Evolutionary conservation across 2,888 invertebrate species (phyloP).

Genomic region (Cancer borealis): DNA sequence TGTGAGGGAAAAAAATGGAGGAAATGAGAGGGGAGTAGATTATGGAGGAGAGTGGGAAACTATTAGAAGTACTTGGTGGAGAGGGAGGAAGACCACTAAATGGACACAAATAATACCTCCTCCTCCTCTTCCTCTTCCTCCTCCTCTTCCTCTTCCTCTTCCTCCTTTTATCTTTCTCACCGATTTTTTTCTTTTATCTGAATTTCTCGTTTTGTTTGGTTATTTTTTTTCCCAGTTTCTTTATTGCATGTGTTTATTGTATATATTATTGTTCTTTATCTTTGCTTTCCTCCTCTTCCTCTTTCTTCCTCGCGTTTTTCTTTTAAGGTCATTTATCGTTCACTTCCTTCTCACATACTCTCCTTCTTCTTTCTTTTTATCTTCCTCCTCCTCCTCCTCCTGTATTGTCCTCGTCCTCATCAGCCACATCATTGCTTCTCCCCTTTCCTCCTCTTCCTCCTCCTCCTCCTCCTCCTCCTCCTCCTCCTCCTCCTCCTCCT

Average conservation of each 20-base stretch:
- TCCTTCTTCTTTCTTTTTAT: not conserved
- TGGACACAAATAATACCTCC: constrained; percentile 2
- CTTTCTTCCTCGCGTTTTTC: too few relatives aligned
- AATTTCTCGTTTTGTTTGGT: too few relatives aligned
- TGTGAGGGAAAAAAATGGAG: not conserved
- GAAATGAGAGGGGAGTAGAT: not conserved
- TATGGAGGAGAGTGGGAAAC: not conserved
- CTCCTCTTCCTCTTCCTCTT: not conserved
- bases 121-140: not conserved
- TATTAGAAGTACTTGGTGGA: not conserved
- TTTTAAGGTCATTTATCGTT: too few relatives aligned
- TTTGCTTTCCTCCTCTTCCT: too few relatives aligned
- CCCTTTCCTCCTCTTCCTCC: too few relatives aligned
- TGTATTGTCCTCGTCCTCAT: too few relatives aligned
- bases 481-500: not conserved
- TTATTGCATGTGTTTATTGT: too few relatives aligned
- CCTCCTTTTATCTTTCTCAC: not conserved
- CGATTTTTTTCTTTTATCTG: too few relatives aligned
- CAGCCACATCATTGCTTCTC: not conserved
- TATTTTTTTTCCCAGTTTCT: too few relatives aligned
- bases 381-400: too few relatives aligned
- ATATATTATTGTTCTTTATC: too few relatives aligned
- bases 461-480: not conserved
- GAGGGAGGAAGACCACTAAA: constrained; percentile 3
- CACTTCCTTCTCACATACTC: not conserved